phyloP scores from a whole-genome alignment of 2,888 invertebrate genomes.

The Yponomeuta cagnagella region DNA sequence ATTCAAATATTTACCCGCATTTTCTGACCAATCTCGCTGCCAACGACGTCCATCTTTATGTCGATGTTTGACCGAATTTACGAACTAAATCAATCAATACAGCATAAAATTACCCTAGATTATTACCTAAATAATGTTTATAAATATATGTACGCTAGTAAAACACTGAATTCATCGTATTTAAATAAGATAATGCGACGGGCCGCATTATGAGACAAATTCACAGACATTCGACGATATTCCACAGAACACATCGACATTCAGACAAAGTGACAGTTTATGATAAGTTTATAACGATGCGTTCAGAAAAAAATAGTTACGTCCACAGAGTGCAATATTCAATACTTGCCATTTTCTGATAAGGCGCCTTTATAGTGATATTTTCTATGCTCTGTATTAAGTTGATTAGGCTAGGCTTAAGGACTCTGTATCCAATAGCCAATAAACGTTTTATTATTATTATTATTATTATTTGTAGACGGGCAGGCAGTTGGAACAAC shows the following conservation, averaged over 20 bases:
- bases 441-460: too few species aligned
- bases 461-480: too few species aligned
- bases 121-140: background rate
- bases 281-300: too few species aligned
- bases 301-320: too few species aligned
- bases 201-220: background rate
- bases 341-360: too few species aligned
- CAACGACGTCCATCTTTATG: conserved; percentile 82
- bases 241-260: background rate
- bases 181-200: background rate
- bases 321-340: too few species aligned
- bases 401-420: too few species aligned
- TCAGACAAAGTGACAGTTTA: background rate
- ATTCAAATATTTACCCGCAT: conserved; percentile 80
- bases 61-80: background rate
- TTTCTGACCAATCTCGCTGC: conserved; percentile 91
- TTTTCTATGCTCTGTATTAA: too few species aligned
- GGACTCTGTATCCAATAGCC: too few species aligned
- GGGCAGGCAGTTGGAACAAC: too few species aligned
- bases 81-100: background rate
- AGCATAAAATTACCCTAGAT: background rate
- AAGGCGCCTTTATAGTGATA: too few species aligned
- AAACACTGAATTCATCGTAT: background rate
- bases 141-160: background rate
- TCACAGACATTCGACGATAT: background rate